Percentiles rank a stretch among this genome's conserved stretches.
Conservation (phyloP, 2,888 invertebrate species). For the Pterobdella sp. region DNA sequence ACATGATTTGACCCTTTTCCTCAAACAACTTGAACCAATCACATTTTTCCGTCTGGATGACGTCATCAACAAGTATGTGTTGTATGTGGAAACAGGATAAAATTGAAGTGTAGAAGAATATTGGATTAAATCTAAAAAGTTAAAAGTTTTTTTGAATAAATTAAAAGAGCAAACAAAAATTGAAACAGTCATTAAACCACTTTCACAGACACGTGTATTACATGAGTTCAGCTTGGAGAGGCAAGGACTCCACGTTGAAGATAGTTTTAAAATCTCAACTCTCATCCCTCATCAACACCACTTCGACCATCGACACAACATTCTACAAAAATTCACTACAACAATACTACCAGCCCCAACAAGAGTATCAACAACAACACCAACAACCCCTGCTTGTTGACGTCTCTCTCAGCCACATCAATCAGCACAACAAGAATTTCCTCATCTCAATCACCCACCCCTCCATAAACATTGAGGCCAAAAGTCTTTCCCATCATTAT, state of each 20-base stretch:
- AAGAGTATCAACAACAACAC: background rate
- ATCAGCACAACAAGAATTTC: background rate
- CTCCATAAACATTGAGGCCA: background rate
- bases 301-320: background rate
- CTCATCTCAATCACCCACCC: background rate
- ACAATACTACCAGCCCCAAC: no score
- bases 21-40: background rate
- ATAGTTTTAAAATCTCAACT: background rate
- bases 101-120: no score
- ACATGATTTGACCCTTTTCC: background rate
- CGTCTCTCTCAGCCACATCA: background rate
- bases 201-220: background rate
- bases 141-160: no score
- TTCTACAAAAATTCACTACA: no score
- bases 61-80: background rate
- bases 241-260: background rate
- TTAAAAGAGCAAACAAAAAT: no score
- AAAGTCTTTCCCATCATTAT: background rate
- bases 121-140: no score
- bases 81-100: no score
- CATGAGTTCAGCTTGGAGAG: background rate
- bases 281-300: background rate
- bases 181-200: no score
- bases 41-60: background rate
- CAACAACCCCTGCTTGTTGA: background rate